Percentiles rank a stretch among this genome's conserved stretches.
phyloP scores from a whole-genome alignment of 2,888 invertebrate species.

The Drosophila emarginata region DNA sequence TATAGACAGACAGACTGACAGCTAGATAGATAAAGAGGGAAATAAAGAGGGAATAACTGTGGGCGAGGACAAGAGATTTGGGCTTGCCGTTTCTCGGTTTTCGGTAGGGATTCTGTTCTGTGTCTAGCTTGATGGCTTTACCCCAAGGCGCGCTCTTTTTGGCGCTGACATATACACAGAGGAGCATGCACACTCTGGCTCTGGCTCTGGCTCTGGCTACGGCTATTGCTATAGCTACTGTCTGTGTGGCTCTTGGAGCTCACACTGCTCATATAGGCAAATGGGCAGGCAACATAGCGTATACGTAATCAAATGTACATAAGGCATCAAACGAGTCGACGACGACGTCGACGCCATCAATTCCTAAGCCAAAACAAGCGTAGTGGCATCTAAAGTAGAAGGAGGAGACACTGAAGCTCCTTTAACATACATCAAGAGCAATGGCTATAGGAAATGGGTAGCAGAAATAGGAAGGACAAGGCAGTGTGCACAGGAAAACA shows the following conservation, averaged over 20 bases:
- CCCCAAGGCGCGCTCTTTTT: slow-evolving; percentile 61
- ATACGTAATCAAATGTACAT: slow-evolving; percentile 75
- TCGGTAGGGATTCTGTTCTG: slow-evolving; percentile 18
- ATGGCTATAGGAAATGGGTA: slow-evolving; percentile 24
- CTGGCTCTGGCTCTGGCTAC: background rate
- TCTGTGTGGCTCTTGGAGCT: too few species aligned
- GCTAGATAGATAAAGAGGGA: background rate
- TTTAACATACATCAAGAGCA: slow-evolving; percentile 58
- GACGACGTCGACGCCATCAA: slow-evolving; percentile 45
- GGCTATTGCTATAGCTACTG: background rate
- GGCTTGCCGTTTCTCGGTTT: slow-evolving; percentile 12
- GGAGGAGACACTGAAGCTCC: slow-evolving; percentile 26
- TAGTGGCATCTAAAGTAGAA: slow-evolving; percentile 23
- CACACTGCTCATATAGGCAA: slow-evolving; percentile 31
- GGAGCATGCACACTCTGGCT: background rate
- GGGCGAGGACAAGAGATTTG: slow-evolving; percentile 3
- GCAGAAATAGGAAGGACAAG: slow-evolving; percentile 41
- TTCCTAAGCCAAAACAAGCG: slow-evolving; percentile 52
- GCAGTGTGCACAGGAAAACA: slow-evolving; percentile 62
- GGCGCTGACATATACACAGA: slow-evolving; percentile 35
- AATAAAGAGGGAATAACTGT: background rate
- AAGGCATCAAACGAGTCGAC: slow-evolving; percentile 53
- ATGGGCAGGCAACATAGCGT: slow-evolving; percentile 57
- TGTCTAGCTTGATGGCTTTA: slow-evolving; percentile 64
- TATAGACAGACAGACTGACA: slow-evolving; percentile 22